These are phyloP conservation scores for Burhinus bistriatus DNA, from an alignment of 2,113 vertebrate genomes.

Conservation along the genomic window DNA sequence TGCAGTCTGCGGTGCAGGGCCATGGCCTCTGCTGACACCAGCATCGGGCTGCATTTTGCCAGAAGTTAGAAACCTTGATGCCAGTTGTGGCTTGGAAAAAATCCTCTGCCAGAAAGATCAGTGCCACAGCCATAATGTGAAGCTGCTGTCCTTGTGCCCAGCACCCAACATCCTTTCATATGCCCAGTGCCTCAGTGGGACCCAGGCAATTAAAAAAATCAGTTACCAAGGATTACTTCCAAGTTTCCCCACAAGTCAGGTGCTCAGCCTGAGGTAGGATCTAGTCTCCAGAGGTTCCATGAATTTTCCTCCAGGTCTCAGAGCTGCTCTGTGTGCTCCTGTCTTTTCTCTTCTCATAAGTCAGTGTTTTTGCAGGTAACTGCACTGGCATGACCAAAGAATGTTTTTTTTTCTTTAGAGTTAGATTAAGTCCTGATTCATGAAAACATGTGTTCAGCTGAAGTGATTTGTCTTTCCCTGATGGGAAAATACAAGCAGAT, in stretches of 20 bases:
- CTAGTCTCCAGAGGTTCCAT: neutral
- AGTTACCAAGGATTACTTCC: neutral
- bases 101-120: neutral
- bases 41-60: neutral
- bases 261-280: neutral
- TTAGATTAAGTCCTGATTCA: neutral
- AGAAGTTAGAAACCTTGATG: neutral
- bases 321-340: neutral
- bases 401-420: neutral
- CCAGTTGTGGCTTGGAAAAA: neutral
- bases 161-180: neutral
- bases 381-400: neutral
- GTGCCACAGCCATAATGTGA: neutral
- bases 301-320: neutral
- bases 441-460: neutral
- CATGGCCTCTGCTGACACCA: neutral
- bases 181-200: neutral
- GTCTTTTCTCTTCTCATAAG: neutral
- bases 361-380: neutral
- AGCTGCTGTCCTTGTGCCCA: neutral
- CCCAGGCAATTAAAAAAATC: neutral
- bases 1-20: neutral
- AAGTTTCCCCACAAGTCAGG: neutral
- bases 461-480: neutral
- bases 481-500: neutral